Evolutionary conservation across 2,113 vertebrate species (phyloP), one percentile per base, ranked within the genome.

Genomic region (Lucifuga dentata): DNA sequence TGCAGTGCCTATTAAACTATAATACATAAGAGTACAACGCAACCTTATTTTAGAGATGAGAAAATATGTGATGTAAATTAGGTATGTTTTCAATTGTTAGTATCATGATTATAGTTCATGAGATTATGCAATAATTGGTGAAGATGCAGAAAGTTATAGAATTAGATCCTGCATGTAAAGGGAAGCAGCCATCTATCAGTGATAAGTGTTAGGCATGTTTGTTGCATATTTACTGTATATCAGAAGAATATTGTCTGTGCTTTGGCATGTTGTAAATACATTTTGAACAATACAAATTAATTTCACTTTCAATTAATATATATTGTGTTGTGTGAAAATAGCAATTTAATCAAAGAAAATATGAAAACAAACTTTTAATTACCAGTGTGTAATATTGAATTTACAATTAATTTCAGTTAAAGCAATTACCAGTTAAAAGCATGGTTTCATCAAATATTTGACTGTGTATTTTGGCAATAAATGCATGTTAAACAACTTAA

Each of bases 291-390:
- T 29, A 7, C 26, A 29, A 29, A n/a, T n/a, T 29, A 3, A 29
- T 29, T 7, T 29, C 26, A 29, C 26, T 29, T 29, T 29, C 26
- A 5, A 29, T 29, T n/a, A 29, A 29, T 29, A 7, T 55, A 46
- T 41, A 41, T 75, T 55, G 8, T 35, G 2, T 17, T 8, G 5
- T 15, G n/a, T 57, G 20, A 56, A 17, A n/a, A 32, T 20, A 38
- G 24, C 15, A 45, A 67, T 38, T 46, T 5, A 48, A 40, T 57
- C 10, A 32, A 24, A 45, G 21, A 52, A 38, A 16, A 44, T 15
- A n/a, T 40, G 0, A 9, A 10, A 21, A 35, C n/a, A 3, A 5
- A 29, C 26, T 29, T 29, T 29, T 29, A 5, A 3, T 29, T 7
- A 29, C 26, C 26, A 29, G 3, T 29, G 7, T 29, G 26, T 29